Evolutionary conservation across 2,113 vertebrate species (phyloP), one percentile per base, ranked within the genome.

Genomic region (Misgurnus anguillicaudatus): DNA sequence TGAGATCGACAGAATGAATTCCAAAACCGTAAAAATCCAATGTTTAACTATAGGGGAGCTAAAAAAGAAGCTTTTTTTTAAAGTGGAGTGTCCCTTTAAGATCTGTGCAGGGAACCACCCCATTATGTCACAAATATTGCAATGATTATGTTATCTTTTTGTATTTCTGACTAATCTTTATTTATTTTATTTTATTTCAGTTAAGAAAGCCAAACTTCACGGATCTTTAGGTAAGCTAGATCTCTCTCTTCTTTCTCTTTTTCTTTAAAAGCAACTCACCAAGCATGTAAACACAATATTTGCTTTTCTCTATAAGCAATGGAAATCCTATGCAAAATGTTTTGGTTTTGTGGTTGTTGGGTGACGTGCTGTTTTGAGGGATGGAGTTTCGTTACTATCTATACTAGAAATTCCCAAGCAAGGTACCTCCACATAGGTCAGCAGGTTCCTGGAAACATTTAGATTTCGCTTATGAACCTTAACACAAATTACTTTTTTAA

Each of bases 141-240:
- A 39, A 38, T 38, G 38, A 45, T 13, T 13, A 45, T 75, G 6
- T 39, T 3, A 31, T 47, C 6, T 4, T 21, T n/a, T 17, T 53
- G 16, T 83, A 14, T 68, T 19, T 78, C 65, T 80, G 65, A 65
- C 47, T 4, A 78, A 4, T 82, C 2, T 79, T 42, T 45, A 5
- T 64, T n/a, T 58, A 13, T 48, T 11, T 69, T 55, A 24, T 75
- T 67, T 5, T 83, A 68, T 88, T 88, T 4, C 88, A 94, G 93
- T 94, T 48, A 94, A 94, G 87, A 94, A 93, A 86, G 93, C 93
- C 85, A 92, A 91, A 61, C 90, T 94, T 41, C 89, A 91, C 58
- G 91, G 93, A 72, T 65, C 88, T 70, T 66, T 82, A 78, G 91
- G 93, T 93, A 82, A 79, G 83, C 31, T 36, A 51, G 47, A n/a